Conservation (phyloP, 2,797 vertebrate genomes). For the Poeciliopsis presidionis region DNA sequence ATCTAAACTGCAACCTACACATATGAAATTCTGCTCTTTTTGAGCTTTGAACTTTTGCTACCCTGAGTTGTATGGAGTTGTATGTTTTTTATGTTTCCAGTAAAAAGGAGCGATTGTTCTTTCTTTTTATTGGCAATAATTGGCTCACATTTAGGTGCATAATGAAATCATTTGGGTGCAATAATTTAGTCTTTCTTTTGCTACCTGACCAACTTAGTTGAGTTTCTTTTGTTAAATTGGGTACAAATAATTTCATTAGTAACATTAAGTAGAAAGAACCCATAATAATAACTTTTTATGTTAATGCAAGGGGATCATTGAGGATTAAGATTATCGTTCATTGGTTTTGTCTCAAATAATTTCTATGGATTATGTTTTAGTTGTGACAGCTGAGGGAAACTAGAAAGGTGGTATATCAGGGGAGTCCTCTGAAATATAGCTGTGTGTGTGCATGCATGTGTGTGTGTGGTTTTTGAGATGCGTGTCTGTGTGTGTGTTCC, state of each 20-base stretch:
- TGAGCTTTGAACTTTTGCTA: background rate
- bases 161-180: background rate
- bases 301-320: background rate
- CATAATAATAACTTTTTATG: background rate
- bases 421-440: conserved; percentile 17
- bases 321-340: background rate
- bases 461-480: conserved; percentile 30
- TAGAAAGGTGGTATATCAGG: background rate
- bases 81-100: background rate
- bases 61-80: background rate
- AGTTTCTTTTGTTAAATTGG: background rate
- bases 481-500: conserved; percentile 41
- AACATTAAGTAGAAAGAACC: background rate
- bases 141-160: background rate
- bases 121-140: background rate
- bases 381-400: background rate
- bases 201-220: background rate
- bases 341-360: background rate
- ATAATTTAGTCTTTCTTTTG: background rate
- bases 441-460: conserved; percentile 7
- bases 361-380: background rate
- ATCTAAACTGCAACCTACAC: background rate
- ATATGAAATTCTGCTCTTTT: background rate
- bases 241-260: background rate
- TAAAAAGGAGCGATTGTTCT: background rate